Percentiles rank a stretch among this genome's conserved stretches.
Conservation (phyloP, 2,797 vertebrate genomes). For the Falco peregrinus region DNA sequence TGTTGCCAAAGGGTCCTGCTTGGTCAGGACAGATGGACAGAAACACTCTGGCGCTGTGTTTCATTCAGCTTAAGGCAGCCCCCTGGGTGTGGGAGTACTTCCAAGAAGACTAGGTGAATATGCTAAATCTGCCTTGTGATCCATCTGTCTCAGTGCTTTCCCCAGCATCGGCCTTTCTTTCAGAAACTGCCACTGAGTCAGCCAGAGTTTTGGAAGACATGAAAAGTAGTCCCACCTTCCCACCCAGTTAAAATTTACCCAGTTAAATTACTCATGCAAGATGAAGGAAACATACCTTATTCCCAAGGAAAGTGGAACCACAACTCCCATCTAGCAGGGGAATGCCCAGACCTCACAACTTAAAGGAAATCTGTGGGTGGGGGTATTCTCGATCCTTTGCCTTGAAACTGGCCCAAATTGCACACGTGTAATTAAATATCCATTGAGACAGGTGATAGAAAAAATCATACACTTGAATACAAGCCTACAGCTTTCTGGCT, state of each 20-base stretch:
- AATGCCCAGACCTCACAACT: background rate
- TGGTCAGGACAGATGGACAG: background rate
- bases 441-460: background rate
- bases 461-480: background rate
- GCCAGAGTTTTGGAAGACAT: background rate
- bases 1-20: background rate
- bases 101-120: constrained; percentile 9
- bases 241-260: background rate
- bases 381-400: background rate
- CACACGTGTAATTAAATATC: background rate
- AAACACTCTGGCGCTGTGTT: background rate
- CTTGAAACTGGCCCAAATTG: background rate
- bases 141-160: background rate
- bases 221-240: background rate
- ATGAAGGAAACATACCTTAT: background rate
- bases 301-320: background rate
- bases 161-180: background rate
- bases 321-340: background rate
- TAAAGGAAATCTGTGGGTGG: background rate
- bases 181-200: background rate
- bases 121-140: background rate
- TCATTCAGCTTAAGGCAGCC: background rate
- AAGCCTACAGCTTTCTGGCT: background rate
- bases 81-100: background rate
- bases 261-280: background rate